These are phyloP conservation scores for Pollenia amentaria DNA, from an alignment of 2,888 invertebrate species.

Conservation along the genomic window DNA sequence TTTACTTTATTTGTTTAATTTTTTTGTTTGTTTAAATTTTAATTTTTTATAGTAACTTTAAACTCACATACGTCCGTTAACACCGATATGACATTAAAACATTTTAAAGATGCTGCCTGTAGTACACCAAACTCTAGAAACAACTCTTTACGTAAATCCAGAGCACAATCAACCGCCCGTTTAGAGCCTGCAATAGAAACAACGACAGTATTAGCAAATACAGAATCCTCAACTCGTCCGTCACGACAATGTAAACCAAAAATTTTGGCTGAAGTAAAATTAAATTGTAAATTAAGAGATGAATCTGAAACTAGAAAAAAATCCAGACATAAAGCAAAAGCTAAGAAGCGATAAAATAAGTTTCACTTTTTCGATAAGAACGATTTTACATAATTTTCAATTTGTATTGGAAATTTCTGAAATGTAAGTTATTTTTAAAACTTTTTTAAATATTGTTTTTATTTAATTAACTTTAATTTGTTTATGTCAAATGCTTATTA, in stretches of 20 bases:
- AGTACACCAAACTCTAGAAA: constrained; percentile 67
- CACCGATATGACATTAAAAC: constrained; percentile 54
- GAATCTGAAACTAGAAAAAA: constrained; percentile 11
- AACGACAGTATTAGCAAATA: neutral
- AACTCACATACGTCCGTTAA: constrained; percentile 18
- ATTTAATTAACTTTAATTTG: neutral
- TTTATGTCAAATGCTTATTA: too few species aligned
- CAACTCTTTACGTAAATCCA: neutral
- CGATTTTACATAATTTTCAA: neutral
- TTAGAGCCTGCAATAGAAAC: neutral
- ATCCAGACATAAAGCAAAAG: neutral
- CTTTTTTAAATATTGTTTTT: neutral
- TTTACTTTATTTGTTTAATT: too few species aligned
- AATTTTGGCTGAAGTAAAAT: constrained; percentile 60
- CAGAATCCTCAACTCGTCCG: constrained; percentile 35
- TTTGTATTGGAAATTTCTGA: neutral
- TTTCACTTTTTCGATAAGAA: neutral
- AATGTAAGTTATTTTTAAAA: neutral
- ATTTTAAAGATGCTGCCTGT: constrained; percentile 60
- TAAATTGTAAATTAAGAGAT: constrained; percentile 56
- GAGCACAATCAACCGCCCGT: neutral
- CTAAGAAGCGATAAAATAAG: constrained; percentile 38
- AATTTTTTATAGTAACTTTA: constrained; percentile 11
- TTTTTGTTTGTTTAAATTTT: neutral
- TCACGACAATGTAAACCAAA: constrained; percentile 68